phyloP scores from a whole-genome alignment of 2,797 vertebrate species.

The Anas capensis region DNA sequence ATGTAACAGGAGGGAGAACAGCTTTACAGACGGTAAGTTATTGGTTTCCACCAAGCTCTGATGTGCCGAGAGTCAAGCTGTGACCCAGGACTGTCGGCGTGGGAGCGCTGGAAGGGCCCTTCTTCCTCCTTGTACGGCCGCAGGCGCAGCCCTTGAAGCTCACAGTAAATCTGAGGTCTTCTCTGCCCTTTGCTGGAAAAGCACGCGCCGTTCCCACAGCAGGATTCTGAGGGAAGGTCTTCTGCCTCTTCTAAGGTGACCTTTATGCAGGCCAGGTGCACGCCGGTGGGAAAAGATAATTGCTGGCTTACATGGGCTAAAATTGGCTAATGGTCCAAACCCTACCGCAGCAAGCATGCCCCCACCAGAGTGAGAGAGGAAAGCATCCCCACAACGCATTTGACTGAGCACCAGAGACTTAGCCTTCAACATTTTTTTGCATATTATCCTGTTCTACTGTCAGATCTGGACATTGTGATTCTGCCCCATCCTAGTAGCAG shows the following conservation, averaged over 20 bases:
- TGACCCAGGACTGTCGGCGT: accelerated
- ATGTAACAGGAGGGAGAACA: background rate
- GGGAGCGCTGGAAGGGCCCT: background rate
- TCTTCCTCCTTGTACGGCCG: accelerated
- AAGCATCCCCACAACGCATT: background rate
- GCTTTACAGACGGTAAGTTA: background rate
- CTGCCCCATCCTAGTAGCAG: background rate
- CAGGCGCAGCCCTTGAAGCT: background rate
- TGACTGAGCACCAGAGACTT: background rate
- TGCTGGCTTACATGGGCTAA: background rate
- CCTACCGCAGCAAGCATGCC: background rate
- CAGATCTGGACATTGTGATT: background rate
- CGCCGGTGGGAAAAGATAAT: background rate
- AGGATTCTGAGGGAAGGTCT: background rate
- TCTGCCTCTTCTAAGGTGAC: background rate
- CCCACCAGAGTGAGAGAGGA: background rate
- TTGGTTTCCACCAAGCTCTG: background rate
- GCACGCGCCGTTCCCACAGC: background rate
- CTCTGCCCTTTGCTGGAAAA: background rate
- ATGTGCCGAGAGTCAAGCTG: background rate
- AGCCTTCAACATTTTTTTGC: too few species aligned
- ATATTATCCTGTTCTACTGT: background rate
- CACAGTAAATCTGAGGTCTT: background rate
- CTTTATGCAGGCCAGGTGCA: background rate
- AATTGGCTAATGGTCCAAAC: too few species aligned